Evolutionary conservation across 2,888 invertebrate species (phyloP), one percentile per base, ranked within the genome.

Genomic region (Epirrita christyi): DNA sequence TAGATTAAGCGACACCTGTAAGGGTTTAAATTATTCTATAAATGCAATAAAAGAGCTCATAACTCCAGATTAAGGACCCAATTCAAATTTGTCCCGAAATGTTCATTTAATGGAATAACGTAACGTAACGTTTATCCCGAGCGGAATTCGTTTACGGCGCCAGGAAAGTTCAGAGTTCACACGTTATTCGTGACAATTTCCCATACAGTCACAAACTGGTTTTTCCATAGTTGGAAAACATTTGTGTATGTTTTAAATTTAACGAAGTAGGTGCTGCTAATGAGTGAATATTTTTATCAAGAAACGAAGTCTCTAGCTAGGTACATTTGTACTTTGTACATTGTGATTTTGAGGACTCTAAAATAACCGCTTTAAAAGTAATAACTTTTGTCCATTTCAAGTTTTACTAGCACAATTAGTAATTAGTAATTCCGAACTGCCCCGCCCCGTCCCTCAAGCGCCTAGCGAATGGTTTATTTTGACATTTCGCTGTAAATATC

Each of bases 11-110:
- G 55, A 54, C 51, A 62, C 58, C 60, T 60, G 56, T 56, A 47
- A 52, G 41, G 34, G 45, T 40, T n/a, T 38, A 50, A 45, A 62
- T 66, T 64, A 59, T 61, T 52, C 51, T 44, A 52, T 60, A 61
- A 63, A 61, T 57, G 59, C 57, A 45, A 62, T 40, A 54, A 63
- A 61, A 52, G 11, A 49, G 50, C 51, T 52, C 61, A 67, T 67
- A 63, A 61, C 54, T 67, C 27, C 46, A 56, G 59, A 67, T 64
- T 63, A 64, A 52, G 58, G 54, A 47, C 57, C 59, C 63, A 55
- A 59, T 66, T 63, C 57, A 61, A 68, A 64, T 70, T 63, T 64
- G 61, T 61, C 50, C 63, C 53, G 55, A 66, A 68, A 65, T 64
- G 60, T 68, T 68, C 61, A 50, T 60, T 59, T 63, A 68, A 70